Percentiles rank a stretch among this genome's conserved stretches.
Conservation (phyloP, 2,113 vertebrate species). For the Ancistrus triradiatus region DNA sequence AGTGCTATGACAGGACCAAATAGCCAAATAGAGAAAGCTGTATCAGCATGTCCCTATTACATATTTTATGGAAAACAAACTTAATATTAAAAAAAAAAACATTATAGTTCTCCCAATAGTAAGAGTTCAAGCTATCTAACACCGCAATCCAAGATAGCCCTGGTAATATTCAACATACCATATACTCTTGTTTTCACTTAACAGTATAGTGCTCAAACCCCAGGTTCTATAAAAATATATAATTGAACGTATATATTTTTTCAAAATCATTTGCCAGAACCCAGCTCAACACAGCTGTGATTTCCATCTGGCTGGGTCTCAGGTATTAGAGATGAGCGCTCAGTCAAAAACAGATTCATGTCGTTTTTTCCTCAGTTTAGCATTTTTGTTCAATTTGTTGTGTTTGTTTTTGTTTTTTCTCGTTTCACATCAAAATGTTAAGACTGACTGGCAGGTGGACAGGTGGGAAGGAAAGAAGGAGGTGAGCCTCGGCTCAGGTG, state of each 20-base stretch:
- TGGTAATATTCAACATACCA: slow-evolving; percentile 55
- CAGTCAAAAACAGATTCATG: slow-evolving; percentile 64
- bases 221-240: slow-evolving; percentile 69
- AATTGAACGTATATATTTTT: slow-evolving; percentile 66
- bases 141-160: slow-evolving; percentile 50
- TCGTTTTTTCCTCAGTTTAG: slow-evolving; percentile 56
- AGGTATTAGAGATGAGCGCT: slow-evolving; percentile 61
- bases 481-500: slow-evolving; percentile 68
- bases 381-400: slow-evolving; percentile 46
- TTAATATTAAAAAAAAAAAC: slow-evolving; percentile 18
- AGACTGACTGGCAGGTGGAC: slow-evolving; percentile 61
- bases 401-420: slow-evolving; percentile 38
- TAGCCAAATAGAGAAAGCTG: slow-evolving; percentile 58
- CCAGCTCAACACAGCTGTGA: slow-evolving; percentile 50
- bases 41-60: slow-evolving; percentile 54
- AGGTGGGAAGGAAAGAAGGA: slow-evolving; percentile 62
- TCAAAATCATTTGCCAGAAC: slow-evolving; percentile 52
- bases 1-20: slow-evolving; percentile 72
- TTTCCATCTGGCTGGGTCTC: slow-evolving; percentile 55
- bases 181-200: slow-evolving; percentile 43
- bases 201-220: slow-evolving; percentile 59
- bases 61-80: slow-evolving; percentile 53
- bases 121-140: slow-evolving; percentile 52
- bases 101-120: slow-evolving; percentile 54
- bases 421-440: slow-evolving; percentile 55